Evolutionary conservation across 2,888 invertebrate genomes (phyloP).

Genomic region (Hermaeophaga mercurialis): DNA sequence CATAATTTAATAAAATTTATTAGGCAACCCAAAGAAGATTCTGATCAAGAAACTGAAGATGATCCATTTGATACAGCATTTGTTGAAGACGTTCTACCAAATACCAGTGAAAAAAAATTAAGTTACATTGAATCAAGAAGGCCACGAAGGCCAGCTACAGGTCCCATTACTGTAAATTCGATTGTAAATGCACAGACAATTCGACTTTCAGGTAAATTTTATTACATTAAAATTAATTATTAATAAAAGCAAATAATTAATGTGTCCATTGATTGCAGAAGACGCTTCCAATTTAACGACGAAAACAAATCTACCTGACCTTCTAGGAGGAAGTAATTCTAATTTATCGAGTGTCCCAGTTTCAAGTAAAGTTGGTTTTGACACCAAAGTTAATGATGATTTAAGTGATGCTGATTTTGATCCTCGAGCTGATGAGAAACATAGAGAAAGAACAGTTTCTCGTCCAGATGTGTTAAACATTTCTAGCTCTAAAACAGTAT

Average conservation of each 20-base stretch:
- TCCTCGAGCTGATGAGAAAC: slow-evolving; percentile 70
- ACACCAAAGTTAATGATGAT: slow-evolving; percentile 38
- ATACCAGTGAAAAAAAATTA: slow-evolving; percentile 41
- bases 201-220: slow-evolving; percentile 46
- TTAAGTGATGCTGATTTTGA: slow-evolving; percentile 79
- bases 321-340: slow-evolving; percentile 77
- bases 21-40: slow-evolving; percentile 16
- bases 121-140: neutral
- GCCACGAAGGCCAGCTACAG: slow-evolving; percentile 2
- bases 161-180: neutral
- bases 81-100: slow-evolving; percentile 75
- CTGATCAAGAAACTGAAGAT: slow-evolving; percentile 56
- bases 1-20: neutral
- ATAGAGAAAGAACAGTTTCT: slow-evolving; percentile 60
- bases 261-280: slow-evolving; percentile 52
- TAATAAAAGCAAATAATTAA: neutral
- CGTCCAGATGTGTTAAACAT: slow-evolving; percentile 65
- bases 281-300: slow-evolving; percentile 57
- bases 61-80: slow-evolving; percentile 89
- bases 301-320: slow-evolving; percentile 65
- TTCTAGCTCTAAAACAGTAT: slow-evolving; percentile 58
- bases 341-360: slow-evolving; percentile 60
- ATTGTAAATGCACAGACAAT: neutral
- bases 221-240: slow-evolving; percentile 4
- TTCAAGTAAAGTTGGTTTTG: neutral